phyloP scores from a whole-genome alignment of 1,140 invertebrate species.

The Bombus superbus region DNA sequence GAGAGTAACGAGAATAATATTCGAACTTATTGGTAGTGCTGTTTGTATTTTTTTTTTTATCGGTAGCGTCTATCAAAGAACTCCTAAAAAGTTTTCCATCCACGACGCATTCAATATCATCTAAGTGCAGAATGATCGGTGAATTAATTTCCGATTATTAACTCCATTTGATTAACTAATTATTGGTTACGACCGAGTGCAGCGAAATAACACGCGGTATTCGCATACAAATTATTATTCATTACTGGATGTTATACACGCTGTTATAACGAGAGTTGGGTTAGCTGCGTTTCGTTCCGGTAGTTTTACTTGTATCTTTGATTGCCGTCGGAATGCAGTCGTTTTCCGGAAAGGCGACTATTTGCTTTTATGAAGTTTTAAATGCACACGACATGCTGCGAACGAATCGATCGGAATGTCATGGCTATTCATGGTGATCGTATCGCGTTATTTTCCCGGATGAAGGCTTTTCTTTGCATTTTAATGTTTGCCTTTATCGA shows the following conservation, averaged over 20 bases:
- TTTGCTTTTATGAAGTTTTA: neutral
- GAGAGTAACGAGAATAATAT: no score
- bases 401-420: neutral
- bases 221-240: conserved; percentile 9
- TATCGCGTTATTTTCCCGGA: neutral
- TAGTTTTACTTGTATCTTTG: neutral
- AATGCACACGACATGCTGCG: neutral
- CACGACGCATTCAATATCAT: neutral
- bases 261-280: neutral
- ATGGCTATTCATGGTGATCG: neutral
- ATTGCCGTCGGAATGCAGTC: neutral
- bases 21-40: no score
- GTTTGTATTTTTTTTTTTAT: no score
- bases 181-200: neutral
- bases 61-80: neutral
- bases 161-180: neutral
- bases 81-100: neutral
- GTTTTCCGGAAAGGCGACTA: neutral
- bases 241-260: neutral
- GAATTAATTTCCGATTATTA: neutral
- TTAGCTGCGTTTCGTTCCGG: neutral
- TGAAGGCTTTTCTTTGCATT: neutral
- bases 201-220: neutral
- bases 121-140: neutral
- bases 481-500: neutral